A percentile compares a stretch with the other conserved stretches of the same genome.
These are phyloP conservation scores for Saiga tatarica DNA, from an alignment of 2,113 vertebrate genomes.

Conservation along the genomic window DNA sequence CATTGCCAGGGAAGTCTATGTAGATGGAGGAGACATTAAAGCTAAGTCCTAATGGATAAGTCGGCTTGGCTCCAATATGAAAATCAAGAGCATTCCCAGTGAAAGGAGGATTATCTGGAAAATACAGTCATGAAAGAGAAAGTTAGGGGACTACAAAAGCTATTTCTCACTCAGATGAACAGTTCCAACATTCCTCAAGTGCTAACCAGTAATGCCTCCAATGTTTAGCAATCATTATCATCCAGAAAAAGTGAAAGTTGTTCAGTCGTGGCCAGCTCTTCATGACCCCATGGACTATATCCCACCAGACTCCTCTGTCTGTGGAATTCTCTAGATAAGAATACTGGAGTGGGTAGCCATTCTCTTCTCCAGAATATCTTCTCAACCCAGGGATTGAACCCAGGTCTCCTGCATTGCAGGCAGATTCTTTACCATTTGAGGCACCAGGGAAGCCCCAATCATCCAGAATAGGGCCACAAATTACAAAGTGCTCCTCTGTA, in stretches of 20 bases:
- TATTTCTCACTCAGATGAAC: background rate
- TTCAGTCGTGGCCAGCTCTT: background rate
- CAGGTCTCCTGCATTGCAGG: background rate
- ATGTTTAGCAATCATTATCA: background rate
- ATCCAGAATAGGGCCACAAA: background rate
- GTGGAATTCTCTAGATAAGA: background rate
- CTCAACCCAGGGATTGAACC: background rate
- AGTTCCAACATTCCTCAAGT: background rate
- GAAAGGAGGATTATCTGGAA: background rate
- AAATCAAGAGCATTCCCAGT: background rate
- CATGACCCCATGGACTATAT: background rate
- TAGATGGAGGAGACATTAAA: background rate
- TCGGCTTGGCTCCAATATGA: background rate
- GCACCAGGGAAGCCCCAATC: background rate
- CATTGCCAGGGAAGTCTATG: background rate
- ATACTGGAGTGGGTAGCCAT: background rate
- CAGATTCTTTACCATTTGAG: background rate
- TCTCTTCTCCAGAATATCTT: background rate
- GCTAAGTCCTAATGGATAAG: background rate
- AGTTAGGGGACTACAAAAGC: background rate
- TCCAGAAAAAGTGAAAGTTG: background rate
- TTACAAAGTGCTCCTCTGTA: background rate
- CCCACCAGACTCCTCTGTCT: background rate
- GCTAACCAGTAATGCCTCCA: background rate
- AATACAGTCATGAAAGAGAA: background rate